phyloP scores from a whole-genome alignment of 1,140 invertebrate species.

The Bradynema listronoti region DNA sequence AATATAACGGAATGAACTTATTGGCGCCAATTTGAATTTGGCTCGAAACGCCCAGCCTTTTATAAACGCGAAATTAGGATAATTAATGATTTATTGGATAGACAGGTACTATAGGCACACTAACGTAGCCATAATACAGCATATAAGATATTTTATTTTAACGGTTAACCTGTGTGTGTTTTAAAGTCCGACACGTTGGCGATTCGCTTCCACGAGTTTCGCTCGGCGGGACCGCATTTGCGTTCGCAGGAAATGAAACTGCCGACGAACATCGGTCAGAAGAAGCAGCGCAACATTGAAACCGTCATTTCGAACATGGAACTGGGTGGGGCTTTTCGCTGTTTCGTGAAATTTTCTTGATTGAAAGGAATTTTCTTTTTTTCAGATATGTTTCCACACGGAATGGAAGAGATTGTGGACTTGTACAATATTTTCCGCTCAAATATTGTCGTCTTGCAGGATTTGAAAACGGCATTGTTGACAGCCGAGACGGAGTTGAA shows the following conservation, averaged over 20 bases:
- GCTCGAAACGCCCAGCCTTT: no score
- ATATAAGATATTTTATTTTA: no score
- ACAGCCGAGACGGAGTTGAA: slow-evolving; percentile 29
- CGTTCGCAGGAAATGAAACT: slow-evolving; percentile 47
- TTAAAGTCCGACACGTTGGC: slow-evolving; percentile 23
- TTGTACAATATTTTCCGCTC: slow-evolving; percentile 40
- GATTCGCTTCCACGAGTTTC: slow-evolving; percentile 38
- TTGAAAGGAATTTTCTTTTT: not conserved
- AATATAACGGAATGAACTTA: no score
- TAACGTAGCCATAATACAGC: no score
- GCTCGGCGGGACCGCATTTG: slow-evolving; percentile 39
- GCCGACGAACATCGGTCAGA: slow-evolving; percentile 42
- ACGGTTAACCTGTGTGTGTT: no score
- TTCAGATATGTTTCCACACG: slow-evolving; percentile 18
- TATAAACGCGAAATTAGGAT: no score
- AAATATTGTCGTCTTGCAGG: slow-evolving; percentile 38
- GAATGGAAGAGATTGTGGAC: slow-evolving; percentile 37
- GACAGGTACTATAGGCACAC: no score
- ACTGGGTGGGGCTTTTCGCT: slow-evolving; percentile 16
- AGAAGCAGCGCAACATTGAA: slow-evolving; percentile 41
- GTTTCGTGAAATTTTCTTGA: not conserved
- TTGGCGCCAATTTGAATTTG: no score
- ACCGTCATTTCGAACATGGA: slow-evolving; percentile 24
- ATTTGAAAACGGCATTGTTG: slow-evolving; percentile 36
- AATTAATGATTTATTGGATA: no score